Evolutionary conservation across 2,888 invertebrate species (phyloP), one percentile per base, ranked within the genome.

Genomic region (Omphaloscelis lunosa): DNA sequence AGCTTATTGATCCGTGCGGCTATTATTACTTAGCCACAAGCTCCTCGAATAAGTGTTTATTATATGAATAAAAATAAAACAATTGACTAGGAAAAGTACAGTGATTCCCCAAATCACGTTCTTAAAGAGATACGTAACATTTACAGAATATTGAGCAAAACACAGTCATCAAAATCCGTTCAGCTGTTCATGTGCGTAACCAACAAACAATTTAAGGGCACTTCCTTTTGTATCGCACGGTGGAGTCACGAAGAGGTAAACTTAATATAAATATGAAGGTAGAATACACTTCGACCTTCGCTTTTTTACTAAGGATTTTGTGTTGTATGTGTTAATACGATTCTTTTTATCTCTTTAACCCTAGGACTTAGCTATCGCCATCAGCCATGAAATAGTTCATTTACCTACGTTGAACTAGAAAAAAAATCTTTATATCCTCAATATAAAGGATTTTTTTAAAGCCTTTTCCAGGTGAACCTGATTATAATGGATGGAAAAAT

Each of bases 191-290:
- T 59, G 65, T 39, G 61, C 39, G 62, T 48, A n/a, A 74, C 20
- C 53, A 58, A 75, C 69, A 75, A 72, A 84, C 84, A 74, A 61
- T 79, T 74, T 79, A 59, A 63, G 74, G 51, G 58, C 65, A 77
- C 39, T 70, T 83, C 61, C 67, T 79, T 67, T 74, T 71, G 56
- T 56, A 79, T 58, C 48, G 29, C 48, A 61, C 23, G 29, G 23
- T n/a, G 39, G n/a, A 69, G 68, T 68, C 72, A 71, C 76, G 66
- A 58, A 80, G 53, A 61, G 61, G 69, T 72, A 41, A 70, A 67
- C 72, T 29, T 63, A 56, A 41, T 56, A 75, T 75, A 75, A 41
- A 75, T 66, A 75, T 45, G 17, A 48, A 63, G 12, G 58, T 61
- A n/a, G 23, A 73, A 69, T 58, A 72, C 15, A 74, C n/a, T 65